These are phyloP conservation scores for Eutolmus rufibarbis DNA, from an alignment of 2,888 invertebrate species.

Conservation along the genomic window DNA sequence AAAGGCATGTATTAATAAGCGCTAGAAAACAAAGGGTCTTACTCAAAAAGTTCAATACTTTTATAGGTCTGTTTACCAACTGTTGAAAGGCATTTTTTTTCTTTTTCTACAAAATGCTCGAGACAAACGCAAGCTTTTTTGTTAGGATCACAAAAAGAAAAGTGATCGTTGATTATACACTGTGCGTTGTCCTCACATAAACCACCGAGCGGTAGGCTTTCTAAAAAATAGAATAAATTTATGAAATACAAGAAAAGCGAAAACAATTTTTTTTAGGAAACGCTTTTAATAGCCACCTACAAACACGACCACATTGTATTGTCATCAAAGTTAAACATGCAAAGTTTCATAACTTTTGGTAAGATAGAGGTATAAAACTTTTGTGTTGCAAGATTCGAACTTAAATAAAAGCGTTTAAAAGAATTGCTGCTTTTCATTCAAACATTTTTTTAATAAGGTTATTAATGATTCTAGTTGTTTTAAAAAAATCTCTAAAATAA, in stretches of 20 bases:
- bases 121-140: slow-evolving; percentile 53
- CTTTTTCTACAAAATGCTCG: slow-evolving; percentile 50
- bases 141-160: slow-evolving; percentile 52
- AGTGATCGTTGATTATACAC: slow-evolving; percentile 53
- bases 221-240: slow-evolving; percentile 43
- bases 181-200: slow-evolving; percentile 55
- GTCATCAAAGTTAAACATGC: no score
- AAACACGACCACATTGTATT: no score
- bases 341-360: no score
- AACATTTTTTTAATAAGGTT: no score
- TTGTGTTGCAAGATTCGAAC: no score
- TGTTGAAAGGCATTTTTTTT: slow-evolving; percentile 53
- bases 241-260: no score
- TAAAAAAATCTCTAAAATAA: no score
- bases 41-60: neutral
- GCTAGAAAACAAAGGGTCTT: neutral
- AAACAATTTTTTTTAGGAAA: no score
- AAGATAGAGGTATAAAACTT: no score
- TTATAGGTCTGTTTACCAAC: slow-evolving; percentile 51
- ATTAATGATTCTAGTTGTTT: no score
- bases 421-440: neutral
- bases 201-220: slow-evolving; percentile 50
- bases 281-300: no score
- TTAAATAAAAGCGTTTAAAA: no score
- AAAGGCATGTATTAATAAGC: slow-evolving; percentile 42